Percentiles rank a stretch among this genome's conserved stretches.
Conservation (phyloP, 1,140 invertebrate species). For the Drosophila eugracilis region DNA sequence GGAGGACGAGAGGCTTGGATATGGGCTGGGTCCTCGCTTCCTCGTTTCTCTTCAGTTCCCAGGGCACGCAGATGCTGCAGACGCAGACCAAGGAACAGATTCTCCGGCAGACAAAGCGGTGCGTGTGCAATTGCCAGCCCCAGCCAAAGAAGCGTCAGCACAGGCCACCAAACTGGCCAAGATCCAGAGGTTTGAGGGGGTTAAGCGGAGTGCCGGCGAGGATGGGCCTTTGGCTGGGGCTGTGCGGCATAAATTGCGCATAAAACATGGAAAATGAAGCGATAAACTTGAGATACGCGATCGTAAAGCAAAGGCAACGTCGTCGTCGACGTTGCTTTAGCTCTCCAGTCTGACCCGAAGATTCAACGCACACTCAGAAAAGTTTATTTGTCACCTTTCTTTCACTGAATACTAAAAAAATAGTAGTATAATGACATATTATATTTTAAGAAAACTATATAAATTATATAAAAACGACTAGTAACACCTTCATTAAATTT, state of each 20-base stretch:
- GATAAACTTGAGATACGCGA: constrained; percentile 83
- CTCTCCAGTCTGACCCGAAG: constrained; percentile 19
- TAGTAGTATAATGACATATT: no score
- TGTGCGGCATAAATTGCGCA: constrained; percentile 79
- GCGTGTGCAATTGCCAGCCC: constrained; percentile 68
- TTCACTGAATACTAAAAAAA: no score
- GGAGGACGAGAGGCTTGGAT: constrained; percentile 6
- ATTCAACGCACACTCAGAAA: not conserved
- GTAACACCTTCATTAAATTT: no score
- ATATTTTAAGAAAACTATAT: no score
- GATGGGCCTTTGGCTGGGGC: constrained; percentile 23
- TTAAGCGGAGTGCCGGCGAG: not conserved
- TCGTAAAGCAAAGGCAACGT: constrained; percentile 78
- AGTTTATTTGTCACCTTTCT: no score
- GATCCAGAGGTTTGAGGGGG: not conserved
- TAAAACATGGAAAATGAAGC: constrained; percentile 83
- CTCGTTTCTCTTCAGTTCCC: constrained; percentile 32
- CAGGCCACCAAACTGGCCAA: constrained; percentile 28
- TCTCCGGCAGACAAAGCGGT: constrained; percentile 75
- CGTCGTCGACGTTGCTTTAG: constrained; percentile 46
- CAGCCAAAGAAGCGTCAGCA: constrained; percentile 74
- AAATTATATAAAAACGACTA: no score
- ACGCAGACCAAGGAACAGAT: constrained; percentile 34
- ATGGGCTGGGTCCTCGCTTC: constrained; percentile 2
- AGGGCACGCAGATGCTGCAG: constrained; percentile 37